Percentiles rank a stretch among this genome's conserved stretches.
Conservation (phyloP, 2,113 vertebrate genomes). For the Collichthys lucidus region DNA sequence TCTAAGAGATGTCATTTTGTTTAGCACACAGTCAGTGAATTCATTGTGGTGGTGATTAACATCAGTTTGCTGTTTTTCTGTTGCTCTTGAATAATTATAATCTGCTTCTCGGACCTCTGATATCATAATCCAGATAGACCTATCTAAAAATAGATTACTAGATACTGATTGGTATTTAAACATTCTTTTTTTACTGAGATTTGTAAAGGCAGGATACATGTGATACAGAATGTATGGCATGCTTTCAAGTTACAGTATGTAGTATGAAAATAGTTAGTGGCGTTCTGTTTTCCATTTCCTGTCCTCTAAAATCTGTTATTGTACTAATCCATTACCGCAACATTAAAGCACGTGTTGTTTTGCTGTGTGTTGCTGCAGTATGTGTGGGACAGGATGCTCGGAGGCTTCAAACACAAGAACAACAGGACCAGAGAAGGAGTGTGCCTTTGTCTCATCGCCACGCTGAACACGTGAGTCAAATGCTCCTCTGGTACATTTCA, state of each 20-base stretch:
- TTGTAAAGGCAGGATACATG: background rate
- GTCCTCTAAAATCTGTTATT: background rate
- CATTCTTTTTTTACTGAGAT: background rate
- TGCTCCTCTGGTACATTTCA: background rate
- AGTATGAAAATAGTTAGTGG: background rate
- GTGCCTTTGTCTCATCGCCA: conserved; percentile 97
- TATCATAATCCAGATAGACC: background rate
- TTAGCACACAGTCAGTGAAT: background rate
- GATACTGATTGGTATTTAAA: background rate
- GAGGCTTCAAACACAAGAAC: conserved; percentile 99
- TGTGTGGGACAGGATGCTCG: conserved; percentile 96
- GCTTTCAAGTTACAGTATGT: background rate
- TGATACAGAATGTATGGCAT: background rate
- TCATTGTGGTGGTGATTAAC: background rate
- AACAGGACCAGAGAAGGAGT: conserved; percentile 97
- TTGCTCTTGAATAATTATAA: background rate
- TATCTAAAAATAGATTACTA: background rate
- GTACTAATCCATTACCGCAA: background rate
- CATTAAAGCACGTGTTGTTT: background rate
- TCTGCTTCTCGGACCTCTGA: background rate
- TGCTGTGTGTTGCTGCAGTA: conserved; percentile 83
- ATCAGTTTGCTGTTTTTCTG: background rate
- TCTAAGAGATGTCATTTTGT: background rate
- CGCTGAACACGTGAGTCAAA: conserved; percentile 91
- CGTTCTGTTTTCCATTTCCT: background rate